Evolutionary conservation across 2,797 vertebrate genomes (phyloP).

Genomic region (Hafferia zeledoni): DNA sequence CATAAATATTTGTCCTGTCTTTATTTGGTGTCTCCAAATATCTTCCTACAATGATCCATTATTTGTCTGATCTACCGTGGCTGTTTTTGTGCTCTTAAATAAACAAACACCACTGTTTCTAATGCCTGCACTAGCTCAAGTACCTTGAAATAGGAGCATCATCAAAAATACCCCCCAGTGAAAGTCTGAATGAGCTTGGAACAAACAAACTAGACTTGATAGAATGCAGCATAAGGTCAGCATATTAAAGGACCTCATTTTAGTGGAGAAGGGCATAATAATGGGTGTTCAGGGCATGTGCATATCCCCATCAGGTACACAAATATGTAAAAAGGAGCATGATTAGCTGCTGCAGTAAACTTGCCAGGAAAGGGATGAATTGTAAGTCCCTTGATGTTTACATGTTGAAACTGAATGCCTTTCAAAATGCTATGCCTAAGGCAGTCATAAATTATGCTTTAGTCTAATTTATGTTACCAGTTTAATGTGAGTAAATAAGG

Average conservation of each 20-base stretch:
- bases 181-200: neutral
- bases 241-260: neutral
- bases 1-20: neutral
- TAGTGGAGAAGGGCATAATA: neutral
- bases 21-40: neutral
- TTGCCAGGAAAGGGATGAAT: neutral
- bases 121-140: neutral
- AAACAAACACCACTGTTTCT: neutral
- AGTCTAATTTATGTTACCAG: neutral
- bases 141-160: neutral
- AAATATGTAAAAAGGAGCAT: neutral
- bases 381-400: neutral
- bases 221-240: neutral
- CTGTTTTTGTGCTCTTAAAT: neutral
- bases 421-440: neutral
- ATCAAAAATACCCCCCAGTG: neutral
- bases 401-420: neutral
- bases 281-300: neutral
- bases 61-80: neutral
- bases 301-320: neutral
- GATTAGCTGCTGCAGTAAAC: slow-evolving; percentile 7
- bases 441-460: slow-evolving; percentile 28
- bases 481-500: slow-evolving; percentile 27
- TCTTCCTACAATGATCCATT: neutral
- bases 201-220: neutral